These are phyloP conservation scores for Sebastes kiyomatsui DNA, from an alignment of 2,797 vertebrate genomes.

Conservation along the genomic window DNA sequence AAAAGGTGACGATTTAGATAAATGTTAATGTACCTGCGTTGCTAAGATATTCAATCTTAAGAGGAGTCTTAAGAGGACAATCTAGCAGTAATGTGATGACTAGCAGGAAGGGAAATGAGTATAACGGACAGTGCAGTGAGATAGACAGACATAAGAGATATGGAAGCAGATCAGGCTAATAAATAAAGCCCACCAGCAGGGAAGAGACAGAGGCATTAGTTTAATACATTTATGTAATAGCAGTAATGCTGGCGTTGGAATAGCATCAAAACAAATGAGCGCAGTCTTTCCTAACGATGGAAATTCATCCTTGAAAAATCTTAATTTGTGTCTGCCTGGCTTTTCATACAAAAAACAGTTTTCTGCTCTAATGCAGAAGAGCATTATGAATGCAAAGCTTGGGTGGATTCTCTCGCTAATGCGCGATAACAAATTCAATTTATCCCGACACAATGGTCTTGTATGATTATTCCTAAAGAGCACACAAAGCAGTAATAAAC, in stretches of 20 bases:
- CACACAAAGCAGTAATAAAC: constrained; percentile 25
- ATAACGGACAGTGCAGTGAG: neutral
- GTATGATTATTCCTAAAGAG: constrained; percentile 18
- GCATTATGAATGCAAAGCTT: neutral
- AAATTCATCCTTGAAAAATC: constrained; percentile 7
- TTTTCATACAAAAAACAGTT: constrained; percentile 5
- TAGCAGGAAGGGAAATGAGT: neutral
- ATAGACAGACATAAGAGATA: constrained; percentile 24
- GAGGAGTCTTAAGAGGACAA: neutral
- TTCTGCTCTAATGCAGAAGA: neutral
- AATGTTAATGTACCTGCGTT: neutral
- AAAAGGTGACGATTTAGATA: neutral
- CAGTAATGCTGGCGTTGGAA: constrained; percentile 12
- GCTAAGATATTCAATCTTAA: neutral
- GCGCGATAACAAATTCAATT: neutral
- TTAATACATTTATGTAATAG: constrained; percentile 56
- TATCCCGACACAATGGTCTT: neutral
- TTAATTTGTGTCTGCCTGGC: neutral
- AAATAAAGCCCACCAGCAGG: constrained; percentile 46
- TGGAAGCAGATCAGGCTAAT: constrained; percentile 33
- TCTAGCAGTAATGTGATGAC: neutral
- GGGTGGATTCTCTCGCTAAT: constrained; percentile 1
- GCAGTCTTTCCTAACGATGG: neutral
- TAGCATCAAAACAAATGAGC: constrained; percentile 27
- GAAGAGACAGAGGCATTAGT: constrained; percentile 50